A percentile compares a stretch with the other conserved stretches of the same genome.
phyloP scores from a whole-genome alignment of 1,140 invertebrate genomes.

The Augochlora pura region DNA sequence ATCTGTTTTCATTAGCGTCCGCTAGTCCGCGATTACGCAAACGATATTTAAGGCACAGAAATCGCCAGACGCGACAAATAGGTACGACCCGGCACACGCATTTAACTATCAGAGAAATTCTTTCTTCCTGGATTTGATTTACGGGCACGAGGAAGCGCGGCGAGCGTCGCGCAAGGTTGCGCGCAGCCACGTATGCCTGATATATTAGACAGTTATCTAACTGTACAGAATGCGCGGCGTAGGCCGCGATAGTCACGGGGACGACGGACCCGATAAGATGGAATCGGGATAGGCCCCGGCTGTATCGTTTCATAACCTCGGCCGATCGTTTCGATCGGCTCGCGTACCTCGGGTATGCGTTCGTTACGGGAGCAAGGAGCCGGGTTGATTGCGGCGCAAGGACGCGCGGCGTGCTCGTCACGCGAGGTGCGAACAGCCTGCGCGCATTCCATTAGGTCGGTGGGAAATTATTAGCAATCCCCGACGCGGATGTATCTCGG shows the following conservation, averaged over 20 bases:
- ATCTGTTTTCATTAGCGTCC: background rate
- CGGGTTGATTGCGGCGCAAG: background rate
- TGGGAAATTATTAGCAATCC: background rate
- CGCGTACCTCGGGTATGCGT: background rate
- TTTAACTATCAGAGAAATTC: slow-evolving; percentile 33
- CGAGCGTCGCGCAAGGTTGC: slow-evolving; percentile 42
- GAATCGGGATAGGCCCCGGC: slow-evolving; percentile 13
- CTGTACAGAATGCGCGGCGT: slow-evolving; percentile 23
- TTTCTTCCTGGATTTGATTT: slow-evolving; percentile 1
- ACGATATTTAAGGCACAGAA: background rate
- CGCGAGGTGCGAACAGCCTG: background rate
- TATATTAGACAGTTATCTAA: slow-evolving; percentile 29
- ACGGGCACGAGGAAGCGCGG: slow-evolving; percentile 46
- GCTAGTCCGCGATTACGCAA: background rate
- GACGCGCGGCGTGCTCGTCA: too few relatives aligned
- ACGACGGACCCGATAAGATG: background rate
- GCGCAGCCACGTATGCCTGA: background rate
- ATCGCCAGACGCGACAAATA: too few relatives aligned
- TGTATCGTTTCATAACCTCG: slow-evolving; percentile 13
- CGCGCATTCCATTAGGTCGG: background rate
- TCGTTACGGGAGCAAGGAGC: too few relatives aligned
- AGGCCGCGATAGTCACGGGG: background rate
- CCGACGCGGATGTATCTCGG: background rate
- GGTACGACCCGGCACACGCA: background rate
- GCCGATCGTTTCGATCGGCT: background rate